Base-by-base conservation (phyloP, 2,888 invertebrate species). In the Frankliniella intonsa region DNA sequence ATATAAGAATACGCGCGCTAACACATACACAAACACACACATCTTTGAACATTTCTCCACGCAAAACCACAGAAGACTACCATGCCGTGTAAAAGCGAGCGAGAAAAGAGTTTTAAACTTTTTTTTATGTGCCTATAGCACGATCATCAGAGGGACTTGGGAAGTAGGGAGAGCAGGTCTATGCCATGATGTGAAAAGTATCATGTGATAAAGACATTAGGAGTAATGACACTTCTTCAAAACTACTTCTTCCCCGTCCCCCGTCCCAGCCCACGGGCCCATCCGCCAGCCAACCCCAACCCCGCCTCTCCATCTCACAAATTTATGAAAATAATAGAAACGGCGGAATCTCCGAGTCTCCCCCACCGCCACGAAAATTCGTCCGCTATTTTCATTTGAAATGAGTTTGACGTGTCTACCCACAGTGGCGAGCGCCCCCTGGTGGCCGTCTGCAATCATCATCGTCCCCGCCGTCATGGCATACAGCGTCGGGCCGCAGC, bases 151-250 rank as follows among this genome's bases (percentile, higher is more conserved):
- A 14, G 55, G 55, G 12, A 17, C 55, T 55, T 55, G 17, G 55
- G 62, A 62, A 62, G 7, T 55, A 55, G 55, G 55, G 55, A 55
- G 55, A 55, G 55, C 12, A 38, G 38, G 62, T 17, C 62, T 19
- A 14, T 19, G 17, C 62, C 62, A 62, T 62, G 22, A 76, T 55
- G 55, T 55, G 69, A 76, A 76, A 25, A 10, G 25, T 25, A 25
- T 25, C 69, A 76, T 76, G 69, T 76, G 69, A 76, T 25, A 62
- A n/a, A 62, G 14, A 62, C 62, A 62, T 62, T 62, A 62, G 19
- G 19, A 62, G n/a, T 62, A 62, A 62, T 62, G 62, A 62, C 62
- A 62, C n/a, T 62, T 62, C 62, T 62, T 62, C 62, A 62, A 62
- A 62, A 62, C 62, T 14, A 62, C 8, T 62, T 62, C 62, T 62